Evolutionary conservation across 2,888 invertebrate genomes (phyloP).

Genomic region (Brenthis daphne): DNA sequence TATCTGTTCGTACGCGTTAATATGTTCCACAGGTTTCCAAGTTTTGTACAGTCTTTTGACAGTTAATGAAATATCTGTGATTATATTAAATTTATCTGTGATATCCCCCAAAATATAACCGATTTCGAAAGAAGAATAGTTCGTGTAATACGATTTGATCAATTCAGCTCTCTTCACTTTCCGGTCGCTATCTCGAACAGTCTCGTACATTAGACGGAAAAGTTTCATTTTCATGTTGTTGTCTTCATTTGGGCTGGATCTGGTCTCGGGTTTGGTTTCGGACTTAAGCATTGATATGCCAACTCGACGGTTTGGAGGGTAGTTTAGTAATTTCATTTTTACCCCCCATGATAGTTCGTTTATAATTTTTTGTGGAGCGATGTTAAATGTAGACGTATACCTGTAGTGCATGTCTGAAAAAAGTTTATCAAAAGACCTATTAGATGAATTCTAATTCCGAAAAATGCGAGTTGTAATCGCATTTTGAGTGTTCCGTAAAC

Average conservation of each 20-base stretch:
- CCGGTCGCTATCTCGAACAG: constrained; percentile 60
- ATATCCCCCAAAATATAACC: constrained; percentile 63
- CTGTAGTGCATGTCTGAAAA: constrained; percentile 19
- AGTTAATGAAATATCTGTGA: constrained; percentile 56
- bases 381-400: not conserved
- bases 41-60: constrained; percentile 50
- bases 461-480: too few species aligned
- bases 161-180: constrained; percentile 61
- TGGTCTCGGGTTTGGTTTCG: constrained; percentile 12
- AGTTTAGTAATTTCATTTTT: constrained; percentile 39
- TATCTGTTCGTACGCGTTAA: constrained; percentile 68
- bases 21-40: constrained; percentile 71
- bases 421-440: not conserved
- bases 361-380: constrained; percentile 38
- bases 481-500: too few species aligned
- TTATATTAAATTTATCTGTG: constrained; percentile 56
- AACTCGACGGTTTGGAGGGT: constrained; percentile 34
- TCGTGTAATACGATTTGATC: constrained; percentile 53
- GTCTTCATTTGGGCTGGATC: constrained; percentile 46
- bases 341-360: constrained; percentile 45
- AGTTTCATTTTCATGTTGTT: constrained; percentile 62
- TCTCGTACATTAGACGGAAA: constrained; percentile 67
- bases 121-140: constrained; percentile 56
- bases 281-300: constrained; percentile 34
- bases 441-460: too few species aligned